Base-by-base conservation (phyloP, 2,113 vertebrate species). In the Protomyctophum bolini region DNA sequence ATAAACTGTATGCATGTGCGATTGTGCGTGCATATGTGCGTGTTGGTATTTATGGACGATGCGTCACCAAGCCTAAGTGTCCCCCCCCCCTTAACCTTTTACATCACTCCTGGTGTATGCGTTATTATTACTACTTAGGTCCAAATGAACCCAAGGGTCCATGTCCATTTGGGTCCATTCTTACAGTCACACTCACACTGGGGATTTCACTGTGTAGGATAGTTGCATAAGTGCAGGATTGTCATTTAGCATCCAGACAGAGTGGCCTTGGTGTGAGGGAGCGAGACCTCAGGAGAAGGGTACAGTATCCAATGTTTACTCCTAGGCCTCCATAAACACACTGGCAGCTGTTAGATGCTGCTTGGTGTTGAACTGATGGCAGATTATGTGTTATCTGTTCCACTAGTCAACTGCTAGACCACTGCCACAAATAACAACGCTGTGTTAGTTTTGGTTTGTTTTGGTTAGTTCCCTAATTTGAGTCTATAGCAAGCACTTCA, bases 1-100 rank as follows among this genome's bases (percentile, higher is more conserved):
- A 76, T 75, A 61, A 82, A 67, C 51, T 0, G 58, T 72, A 33
- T 70, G 66, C 61, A 63, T 59, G 21, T 79, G 7, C 47, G 50
- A 50, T 14, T 70, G 69, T 56, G 51, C 12, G 51, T 0, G 50
- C 28, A 5, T 58, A 8, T 58, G 15, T 58, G 57, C 29, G 21
- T 29, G 21, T 33, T 21, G 28, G 10, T 10, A 10, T 11, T 29
- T 28, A 4, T 58, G 21, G 5, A 10, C 9, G 57, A 28, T 58
- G 15, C 10, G 28, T 10, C 10, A 29, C 21, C 8, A 4, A 29
- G 57, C 7, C 57, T 14, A 33, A 29, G 28, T 10, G 5, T 28
- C 5, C 21, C 21, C 1, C 21, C 1, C 12, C 8, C 3, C 28
- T 10, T 68, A 47, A 62, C 56, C 8, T n/a, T 72, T 29, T 71